Conservation (phyloP, 2,888 invertebrate species). For the Leucophenga maculata region DNA sequence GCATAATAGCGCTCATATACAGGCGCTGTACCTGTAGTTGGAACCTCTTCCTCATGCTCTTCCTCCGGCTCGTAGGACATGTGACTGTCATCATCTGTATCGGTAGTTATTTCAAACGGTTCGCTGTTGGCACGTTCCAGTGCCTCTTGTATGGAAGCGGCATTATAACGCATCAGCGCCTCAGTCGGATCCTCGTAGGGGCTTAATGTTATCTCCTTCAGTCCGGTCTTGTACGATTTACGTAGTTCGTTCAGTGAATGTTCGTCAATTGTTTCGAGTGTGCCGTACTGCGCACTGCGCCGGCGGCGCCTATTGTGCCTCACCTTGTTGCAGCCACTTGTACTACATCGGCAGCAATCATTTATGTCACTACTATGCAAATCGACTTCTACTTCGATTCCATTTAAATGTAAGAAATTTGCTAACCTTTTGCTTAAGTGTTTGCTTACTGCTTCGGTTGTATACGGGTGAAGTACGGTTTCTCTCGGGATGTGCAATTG, state of each 20-base stretch:
- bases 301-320: conserved; percentile 21
- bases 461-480: conserved; percentile 19
- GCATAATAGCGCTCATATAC: background rate
- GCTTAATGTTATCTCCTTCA: conserved; percentile 68
- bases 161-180: conserved; percentile 68
- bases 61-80: conserved; percentile 22
- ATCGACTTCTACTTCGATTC: background rate
- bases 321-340: conserved; percentile 26
- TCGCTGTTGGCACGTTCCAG: conserved; percentile 57
- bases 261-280: conserved; percentile 65
- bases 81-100: conserved; percentile 29
- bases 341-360: background rate
- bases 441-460: conserved; percentile 29
- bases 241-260: conserved; percentile 61
- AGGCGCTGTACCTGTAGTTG: background rate
- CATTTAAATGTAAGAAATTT: conserved; percentile 34
- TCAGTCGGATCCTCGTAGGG: conserved; percentile 68
- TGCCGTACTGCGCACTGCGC: conserved; percentile 55
- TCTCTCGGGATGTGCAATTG: too few species aligned
- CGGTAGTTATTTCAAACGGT: conserved; percentile 58
- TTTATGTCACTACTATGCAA: background rate
- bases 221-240: conserved; percentile 59
- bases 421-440: conserved; percentile 57
- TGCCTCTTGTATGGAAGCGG: conserved; percentile 65
- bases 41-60: background rate